phyloP scores from a whole-genome alignment of 2,797 vertebrate species.

The Poecilia picta region DNA sequence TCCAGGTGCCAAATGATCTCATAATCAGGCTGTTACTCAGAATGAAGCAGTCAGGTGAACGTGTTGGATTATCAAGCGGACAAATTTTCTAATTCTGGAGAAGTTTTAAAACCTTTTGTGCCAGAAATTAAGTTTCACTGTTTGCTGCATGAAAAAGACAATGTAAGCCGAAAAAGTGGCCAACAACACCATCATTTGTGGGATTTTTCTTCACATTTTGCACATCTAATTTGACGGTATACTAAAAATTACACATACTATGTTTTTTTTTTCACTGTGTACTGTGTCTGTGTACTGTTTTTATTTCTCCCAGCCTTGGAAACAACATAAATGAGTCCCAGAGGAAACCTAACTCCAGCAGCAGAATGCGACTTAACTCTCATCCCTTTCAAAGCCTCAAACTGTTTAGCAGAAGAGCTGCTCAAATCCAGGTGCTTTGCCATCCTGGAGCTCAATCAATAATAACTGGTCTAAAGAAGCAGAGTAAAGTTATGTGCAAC shows the following conservation, averaged over 20 bases:
- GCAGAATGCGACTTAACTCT: not conserved
- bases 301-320: not conserved
- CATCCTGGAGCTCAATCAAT: not conserved
- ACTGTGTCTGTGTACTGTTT: not conserved
- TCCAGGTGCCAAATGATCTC: constrained; percentile 8
- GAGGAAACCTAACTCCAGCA: not conserved
- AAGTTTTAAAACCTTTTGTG: not conserved
- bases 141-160: not conserved
- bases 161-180: not conserved
- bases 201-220: not conserved
- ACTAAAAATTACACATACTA: not conserved
- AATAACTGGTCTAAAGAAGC: not conserved
- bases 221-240: not conserved
- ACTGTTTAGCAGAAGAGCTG: not conserved
- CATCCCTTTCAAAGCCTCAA: constrained; percentile 2
- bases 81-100: not conserved
- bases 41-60: constrained; percentile 1
- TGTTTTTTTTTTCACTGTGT: no score
- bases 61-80: not conserved
- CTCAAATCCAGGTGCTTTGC: constrained; percentile 1
- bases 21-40: constrained; percentile 10
- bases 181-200: not conserved
- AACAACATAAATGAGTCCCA: constrained; percentile 6
- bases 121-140: not conserved
- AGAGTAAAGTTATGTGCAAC: not conserved